Evolutionary conservation across 2,888 invertebrate species (phyloP), one percentile per base, ranked within the genome.

Genomic region (Zootermopsis nevadensis): DNA sequence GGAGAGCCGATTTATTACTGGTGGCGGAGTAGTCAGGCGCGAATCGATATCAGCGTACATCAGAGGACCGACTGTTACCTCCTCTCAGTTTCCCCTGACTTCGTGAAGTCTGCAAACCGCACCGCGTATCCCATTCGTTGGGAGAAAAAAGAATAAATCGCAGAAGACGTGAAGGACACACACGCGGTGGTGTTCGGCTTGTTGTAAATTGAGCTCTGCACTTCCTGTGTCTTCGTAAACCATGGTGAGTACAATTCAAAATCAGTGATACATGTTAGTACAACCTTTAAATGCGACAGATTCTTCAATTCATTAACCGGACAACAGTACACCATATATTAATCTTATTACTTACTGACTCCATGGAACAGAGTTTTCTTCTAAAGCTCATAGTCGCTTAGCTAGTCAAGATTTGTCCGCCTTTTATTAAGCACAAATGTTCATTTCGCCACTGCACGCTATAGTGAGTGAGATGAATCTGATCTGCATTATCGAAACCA

Each of bases 81-180:
- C 31, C 10, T 1, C 33, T 82, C 82, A 82, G 82, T 82, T 55
- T 74, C 82, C 74, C 82, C 82, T 33, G 53, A 82, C 74, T 82
- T n/a, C 31, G 82, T 30, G 53, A 24, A 12, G 31, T 19, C 72
- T 31, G 74, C 81, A 24, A 74, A 76, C 82, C 33, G 48, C 81
- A 53, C 22, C 82, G 24, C 74, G 31, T 72, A 53, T n/a, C 72
- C 42, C n/a, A 8, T 7, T 60, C 27, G n/a, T 6, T 60, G 7
- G 6, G n/a, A 60, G 12, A 27, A 27, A 6, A 48, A 7, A n/a
- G 27, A 60, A 7, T n/a, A 60, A 27, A n/a, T 3, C 6, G 8
- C 27, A 48, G 19, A 55, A 55, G 15, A 27, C n/a, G 60, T 60
- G n/a, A 4, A 60, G 27, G 27, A n/a, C 8, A 1, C n/a, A 60